Evolutionary conservation across 1,140 invertebrate genomes (phyloP), one percentile per base, ranked within the genome.

Genomic region (Lordiphosa stackelbergi): DNA sequence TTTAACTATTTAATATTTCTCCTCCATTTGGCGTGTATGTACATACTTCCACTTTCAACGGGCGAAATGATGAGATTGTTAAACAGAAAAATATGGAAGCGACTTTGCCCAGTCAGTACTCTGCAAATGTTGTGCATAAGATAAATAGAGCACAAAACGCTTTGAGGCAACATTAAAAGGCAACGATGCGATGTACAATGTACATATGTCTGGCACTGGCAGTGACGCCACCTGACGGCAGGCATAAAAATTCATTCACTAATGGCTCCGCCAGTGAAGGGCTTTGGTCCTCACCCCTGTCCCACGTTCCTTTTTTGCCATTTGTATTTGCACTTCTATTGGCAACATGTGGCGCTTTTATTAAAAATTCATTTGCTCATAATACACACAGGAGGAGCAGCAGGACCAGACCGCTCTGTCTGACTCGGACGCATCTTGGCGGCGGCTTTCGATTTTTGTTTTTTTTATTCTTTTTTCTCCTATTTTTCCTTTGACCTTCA

Each of bases 311-410:
- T 34, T 13, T 46, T 46, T 46, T 28, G 22, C 64, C 73, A 79
- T 72, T 71, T 75, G 68, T 83, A 73, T 83, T 72, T 81, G 78
- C 77, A 62, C 72, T 81, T 56, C 72, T 72, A 81, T 81, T 81
- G 77, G 77, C 77, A 81, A 83, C 77, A 83, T 83, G 72, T 83
- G 77, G 77, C 55, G 77, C 73, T 83, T 83, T 83, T 83, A 83
- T 83, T 83, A 83, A 83, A 83, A 83, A 83, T 83, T 83, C 78
- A 83, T 83, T 83, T 83, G 75, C 75, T 74, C 56, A 74, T 79
- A 62, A 72, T 68, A 52, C 60, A 69, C 42, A 69, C 10, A 13
- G 34, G 13, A 16, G 42, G 19, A 34, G 13, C 9, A 34, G 13
- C 9, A 9, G 13, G 36, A n/a, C 35, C 34, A 22, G 5, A 37